Evolutionary conservation across 2,797 vertebrate species (phyloP).

Genomic region (Girardinus metallicus): DNA sequence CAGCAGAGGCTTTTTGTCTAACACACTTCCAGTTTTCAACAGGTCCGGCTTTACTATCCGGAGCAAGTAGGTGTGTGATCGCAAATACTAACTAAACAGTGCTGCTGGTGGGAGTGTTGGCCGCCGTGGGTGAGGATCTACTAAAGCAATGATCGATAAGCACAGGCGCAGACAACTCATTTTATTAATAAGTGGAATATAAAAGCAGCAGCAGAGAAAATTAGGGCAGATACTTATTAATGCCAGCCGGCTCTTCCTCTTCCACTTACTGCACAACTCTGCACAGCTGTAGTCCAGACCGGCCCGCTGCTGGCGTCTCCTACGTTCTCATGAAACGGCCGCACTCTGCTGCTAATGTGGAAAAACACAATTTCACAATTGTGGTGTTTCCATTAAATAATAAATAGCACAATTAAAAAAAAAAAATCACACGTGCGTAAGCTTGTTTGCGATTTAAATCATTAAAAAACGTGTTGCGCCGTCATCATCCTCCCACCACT

Average conservation of each 20-base stretch:
- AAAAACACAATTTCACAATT: no score
- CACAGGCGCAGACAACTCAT: background rate
- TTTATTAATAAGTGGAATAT: background rate
- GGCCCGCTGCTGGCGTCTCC: background rate
- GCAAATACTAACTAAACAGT: background rate
- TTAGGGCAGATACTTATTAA: background rate
- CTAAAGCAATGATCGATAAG: background rate
- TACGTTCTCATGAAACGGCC: no score
- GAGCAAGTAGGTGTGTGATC: background rate
- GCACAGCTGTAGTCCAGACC: background rate
- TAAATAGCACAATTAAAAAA: no score
- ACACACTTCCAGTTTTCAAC: background rate
- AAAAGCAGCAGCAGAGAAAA: background rate
- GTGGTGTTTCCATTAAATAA: no score
- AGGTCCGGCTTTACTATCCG: background rate
- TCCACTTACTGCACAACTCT: background rate
- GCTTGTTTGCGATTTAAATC: no score
- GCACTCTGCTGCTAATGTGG: no score
- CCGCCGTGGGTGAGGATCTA: background rate
- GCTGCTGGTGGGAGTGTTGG: background rate
- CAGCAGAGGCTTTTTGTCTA: background rate
- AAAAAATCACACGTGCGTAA: no score
- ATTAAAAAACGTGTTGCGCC: no score
- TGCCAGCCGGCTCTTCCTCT: background rate
- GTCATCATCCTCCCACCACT: no score